Base-by-base conservation (phyloP, 2,797 vertebrate species). In the Threskiornis aethiopicus region DNA sequence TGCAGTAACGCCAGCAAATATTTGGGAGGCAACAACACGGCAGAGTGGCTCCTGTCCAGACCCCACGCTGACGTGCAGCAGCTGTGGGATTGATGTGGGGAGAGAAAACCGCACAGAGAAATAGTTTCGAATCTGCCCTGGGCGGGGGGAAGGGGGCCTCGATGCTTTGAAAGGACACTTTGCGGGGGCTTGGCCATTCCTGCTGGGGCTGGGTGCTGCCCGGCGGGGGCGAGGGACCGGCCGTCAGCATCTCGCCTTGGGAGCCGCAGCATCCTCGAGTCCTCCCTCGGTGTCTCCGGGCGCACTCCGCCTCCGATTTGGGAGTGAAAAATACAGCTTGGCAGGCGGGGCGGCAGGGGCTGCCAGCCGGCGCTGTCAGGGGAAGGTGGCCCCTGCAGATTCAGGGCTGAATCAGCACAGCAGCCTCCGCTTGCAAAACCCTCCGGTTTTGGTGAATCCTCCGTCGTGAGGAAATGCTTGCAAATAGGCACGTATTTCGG, bases 161-260 rank as follows among this genome's bases (percentile, higher is more conserved):
- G 0, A 1, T 5, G 44, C 18, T 71, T 85, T 42, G 41, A 25
- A 37, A 71, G 54, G 61, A 26, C 77, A 88, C 44, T 90, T 16
- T 35, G 15, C 1, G 1, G 21, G 6, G 26, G 4, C 54, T 57
- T 35, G 54, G 58, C n/a, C 35, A 3, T 89, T 16, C 52, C 10
- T 0, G 0, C 16, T 1, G 6, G 41, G 13, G 31, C 37, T 85
- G 46, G 37, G 31, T 3, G 6, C 46, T 64, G 33, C 78, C 14
- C 1, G 1, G 12, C 0, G 2, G 9, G 51, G 46, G 2, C 0
- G 0, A 52, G 52, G 70, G 55, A 6, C 59, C 1, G 11, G 18
- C 44, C 78, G 41, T 67, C 70, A 39, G 70, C 33, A 24, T 66
- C 17, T 76, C 3, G 1, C 21, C 39, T 54, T 44, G 3, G 5